Conservation (phyloP, 2,888 invertebrate genomes). For the Cataglyphis cursor region DNA sequence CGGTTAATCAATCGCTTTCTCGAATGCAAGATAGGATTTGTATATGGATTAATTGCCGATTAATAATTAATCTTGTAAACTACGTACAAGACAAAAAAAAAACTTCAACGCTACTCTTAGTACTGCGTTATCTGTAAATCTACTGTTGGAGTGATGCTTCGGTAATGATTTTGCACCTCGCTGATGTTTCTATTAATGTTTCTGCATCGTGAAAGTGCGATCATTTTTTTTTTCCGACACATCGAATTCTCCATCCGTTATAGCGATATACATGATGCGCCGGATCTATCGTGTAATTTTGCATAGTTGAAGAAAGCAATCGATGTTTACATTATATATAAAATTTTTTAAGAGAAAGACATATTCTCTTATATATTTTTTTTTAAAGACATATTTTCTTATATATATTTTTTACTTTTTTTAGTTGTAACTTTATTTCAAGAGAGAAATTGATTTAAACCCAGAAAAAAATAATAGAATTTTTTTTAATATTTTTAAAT, state of each 20-base stretch:
- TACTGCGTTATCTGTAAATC: constrained; percentile 52
- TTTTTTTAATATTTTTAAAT: not conserved
- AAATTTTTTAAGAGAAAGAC: not conserved
- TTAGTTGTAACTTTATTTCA: not conserved
- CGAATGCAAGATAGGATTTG: constrained; percentile 13
- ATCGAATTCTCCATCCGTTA: not conserved
- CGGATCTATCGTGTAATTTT: constrained; percentile 19
- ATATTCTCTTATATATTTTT: not conserved
- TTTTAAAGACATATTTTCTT: too few relatives aligned
- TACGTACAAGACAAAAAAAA: constrained; percentile 36
- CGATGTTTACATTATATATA: not conserved
- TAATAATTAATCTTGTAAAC: constrained; percentile 38
- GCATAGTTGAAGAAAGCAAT: not conserved
- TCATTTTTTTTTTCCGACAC: not conserved
- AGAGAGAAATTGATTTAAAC: not conserved
- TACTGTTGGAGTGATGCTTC: constrained; percentile 21
- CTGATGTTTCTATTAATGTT: constrained; percentile 2
- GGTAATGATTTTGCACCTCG: not conserved
- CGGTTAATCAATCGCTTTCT: constrained; percentile 38
- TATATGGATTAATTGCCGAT: constrained; percentile 25
- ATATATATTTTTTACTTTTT: not conserved
- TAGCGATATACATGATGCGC: not conserved
- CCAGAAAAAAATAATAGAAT: not conserved
- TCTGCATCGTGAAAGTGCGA: constrained; percentile 1
- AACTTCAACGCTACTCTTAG: constrained; percentile 75